These are phyloP conservation scores for Luperina testacea DNA, from an alignment of 2,888 invertebrate species.

Conservation along the genomic window DNA sequence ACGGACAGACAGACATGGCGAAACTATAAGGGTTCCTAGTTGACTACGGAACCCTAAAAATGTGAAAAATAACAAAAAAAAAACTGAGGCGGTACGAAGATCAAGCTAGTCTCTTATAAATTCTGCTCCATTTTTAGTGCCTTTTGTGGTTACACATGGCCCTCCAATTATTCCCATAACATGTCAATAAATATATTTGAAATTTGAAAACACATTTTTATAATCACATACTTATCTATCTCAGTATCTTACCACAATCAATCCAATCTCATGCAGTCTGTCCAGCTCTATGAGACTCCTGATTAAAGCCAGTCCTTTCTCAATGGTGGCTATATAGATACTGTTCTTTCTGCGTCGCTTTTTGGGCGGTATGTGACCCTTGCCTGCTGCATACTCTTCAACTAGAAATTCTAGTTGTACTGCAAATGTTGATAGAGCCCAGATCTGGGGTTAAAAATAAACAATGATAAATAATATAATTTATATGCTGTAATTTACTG, in stretches of 20 bases:
- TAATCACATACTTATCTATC: not conserved
- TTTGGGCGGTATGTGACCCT: slow-evolving; percentile 96
- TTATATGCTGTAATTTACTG: not conserved
- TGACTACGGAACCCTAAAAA: too few relatives aligned
- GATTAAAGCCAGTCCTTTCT: slow-evolving; percentile 96
- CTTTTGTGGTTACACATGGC: too few relatives aligned
- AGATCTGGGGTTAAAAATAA: slow-evolving; percentile 90
- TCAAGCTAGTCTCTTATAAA: too few relatives aligned
- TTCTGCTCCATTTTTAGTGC: too few relatives aligned
- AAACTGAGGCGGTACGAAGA: too few relatives aligned
- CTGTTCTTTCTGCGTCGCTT: slow-evolving; percentile 93
- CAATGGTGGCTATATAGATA: slow-evolving; percentile 97
- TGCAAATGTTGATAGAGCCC: slow-evolving; percentile 96
- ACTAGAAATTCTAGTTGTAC: slow-evolving; percentile 96
- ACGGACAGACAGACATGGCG: too few relatives aligned
- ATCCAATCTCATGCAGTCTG: slow-evolving; percentile 94
- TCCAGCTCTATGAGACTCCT: slow-evolving; percentile 95
- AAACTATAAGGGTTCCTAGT: too few relatives aligned
- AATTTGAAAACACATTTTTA: not conserved
- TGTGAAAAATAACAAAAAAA: too few relatives aligned
- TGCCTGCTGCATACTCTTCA: slow-evolving; percentile 98
- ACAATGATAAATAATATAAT: not conserved
- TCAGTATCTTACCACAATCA: slow-evolving; percentile 90
- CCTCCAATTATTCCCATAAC: not conserved
- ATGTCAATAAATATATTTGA: too few relatives aligned